These are phyloP conservation scores for Rotaria socialis DNA, from an alignment of 2,888 invertebrate species.

Conservation along the genomic window DNA sequence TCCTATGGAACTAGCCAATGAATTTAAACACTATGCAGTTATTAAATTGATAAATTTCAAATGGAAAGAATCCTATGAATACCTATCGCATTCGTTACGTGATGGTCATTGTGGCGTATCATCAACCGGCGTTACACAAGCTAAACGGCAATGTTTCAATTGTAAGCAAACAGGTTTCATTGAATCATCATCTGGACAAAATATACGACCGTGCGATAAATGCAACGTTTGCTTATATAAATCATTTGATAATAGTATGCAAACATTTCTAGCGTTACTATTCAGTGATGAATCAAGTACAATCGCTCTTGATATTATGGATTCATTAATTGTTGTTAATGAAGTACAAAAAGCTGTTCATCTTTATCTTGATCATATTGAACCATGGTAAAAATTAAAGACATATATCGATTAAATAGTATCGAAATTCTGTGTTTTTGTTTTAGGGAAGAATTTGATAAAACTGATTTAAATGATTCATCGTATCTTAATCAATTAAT, in stretches of 20 bases:
- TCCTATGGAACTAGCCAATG: neutral
- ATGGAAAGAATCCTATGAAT: constrained; percentile 36
- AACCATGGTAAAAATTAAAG: constrained; percentile 12
- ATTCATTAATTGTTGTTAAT: constrained; percentile 26
- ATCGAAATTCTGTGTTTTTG: neutral
- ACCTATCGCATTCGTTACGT: constrained; percentile 32
- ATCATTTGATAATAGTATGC: constrained; percentile 21
- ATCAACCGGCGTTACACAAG: constrained; percentile 21
- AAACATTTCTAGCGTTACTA: constrained; percentile 25
- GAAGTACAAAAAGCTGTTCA: constrained; percentile 29
- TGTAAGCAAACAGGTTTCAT: constrained; percentile 2
- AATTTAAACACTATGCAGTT: constrained; percentile 33
- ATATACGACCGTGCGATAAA: neutral
- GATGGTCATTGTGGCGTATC: constrained; percentile 37
- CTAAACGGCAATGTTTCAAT: constrained; percentile 18
- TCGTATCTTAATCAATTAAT: constrained; percentile 3
- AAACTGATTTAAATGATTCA: constrained; percentile 32
- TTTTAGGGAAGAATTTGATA: constrained; percentile 34
- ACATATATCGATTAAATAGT: too few species aligned
- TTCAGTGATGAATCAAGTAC: constrained; percentile 33
- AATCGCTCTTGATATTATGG: constrained; percentile 26
- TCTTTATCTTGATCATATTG: constrained; percentile 37
- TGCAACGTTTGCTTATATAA: constrained; percentile 26
- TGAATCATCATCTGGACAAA: neutral
- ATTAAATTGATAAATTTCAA: constrained; percentile 21